phyloP scores from a whole-genome alignment of 2,888 invertebrate genomes.

The Miltochrista miniata region DNA sequence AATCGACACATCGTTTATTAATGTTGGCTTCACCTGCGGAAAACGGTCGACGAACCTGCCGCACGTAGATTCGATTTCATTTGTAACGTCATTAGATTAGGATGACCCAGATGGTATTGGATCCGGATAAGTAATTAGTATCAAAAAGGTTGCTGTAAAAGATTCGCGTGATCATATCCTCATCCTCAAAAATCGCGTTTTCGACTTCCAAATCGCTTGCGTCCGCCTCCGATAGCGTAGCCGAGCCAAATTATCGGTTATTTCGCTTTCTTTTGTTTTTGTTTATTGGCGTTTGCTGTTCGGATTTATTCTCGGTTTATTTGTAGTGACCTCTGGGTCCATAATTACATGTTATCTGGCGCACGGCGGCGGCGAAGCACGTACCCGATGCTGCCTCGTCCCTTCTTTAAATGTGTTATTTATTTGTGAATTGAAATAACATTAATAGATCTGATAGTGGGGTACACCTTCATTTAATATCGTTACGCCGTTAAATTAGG shows the following conservation, averaged over 20 bases:
- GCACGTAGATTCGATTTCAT: constrained; percentile 63
- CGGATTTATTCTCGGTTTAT: constrained; percentile 68
- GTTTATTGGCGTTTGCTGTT: constrained; percentile 62
- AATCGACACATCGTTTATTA: constrained; percentile 58
- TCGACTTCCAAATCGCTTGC: constrained; percentile 62
- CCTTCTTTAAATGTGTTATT: constrained; percentile 78
- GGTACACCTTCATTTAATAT: constrained; percentile 81
- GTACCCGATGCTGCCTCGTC: constrained; percentile 63
- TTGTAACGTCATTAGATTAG: constrained; percentile 48
- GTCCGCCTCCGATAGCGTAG: constrained; percentile 67
- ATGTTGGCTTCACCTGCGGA: constrained; percentile 56
- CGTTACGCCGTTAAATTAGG: constrained; percentile 71
- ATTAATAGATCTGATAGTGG: constrained; percentile 74
- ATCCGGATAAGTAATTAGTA: constrained; percentile 49
- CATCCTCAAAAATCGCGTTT: constrained; percentile 64
- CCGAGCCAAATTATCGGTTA: constrained; percentile 72
- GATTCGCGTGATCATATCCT: constrained; percentile 65
- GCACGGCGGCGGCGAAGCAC: constrained; percentile 53
- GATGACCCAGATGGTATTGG: constrained; percentile 34
- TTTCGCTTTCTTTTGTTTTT: constrained; percentile 79
- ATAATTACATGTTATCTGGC: constrained; percentile 73
- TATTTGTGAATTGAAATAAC: constrained; percentile 78
- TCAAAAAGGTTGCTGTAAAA: constrained; percentile 43
- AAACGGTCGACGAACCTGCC: constrained; percentile 51
- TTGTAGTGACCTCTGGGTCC: constrained; percentile 79